These are phyloP conservation scores for Oxyscelio sp. DNA, from an alignment of 2,888 invertebrate genomes.

Conservation along the genomic window DNA sequence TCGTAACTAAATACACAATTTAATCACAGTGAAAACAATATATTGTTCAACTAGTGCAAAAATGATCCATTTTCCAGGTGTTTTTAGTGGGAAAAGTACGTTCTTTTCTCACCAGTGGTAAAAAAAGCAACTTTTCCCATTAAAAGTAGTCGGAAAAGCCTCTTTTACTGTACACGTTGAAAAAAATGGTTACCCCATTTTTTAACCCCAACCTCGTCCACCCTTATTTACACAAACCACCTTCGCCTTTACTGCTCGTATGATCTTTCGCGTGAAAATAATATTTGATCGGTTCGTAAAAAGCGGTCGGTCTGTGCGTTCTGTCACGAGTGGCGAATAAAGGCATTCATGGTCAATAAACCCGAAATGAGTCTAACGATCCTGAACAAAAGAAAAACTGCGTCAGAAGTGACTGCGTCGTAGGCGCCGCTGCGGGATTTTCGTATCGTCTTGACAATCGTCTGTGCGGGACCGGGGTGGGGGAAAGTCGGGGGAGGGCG, in stretches of 20 bases:
- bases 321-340: conserved; percentile 61
- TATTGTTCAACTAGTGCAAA: no score
- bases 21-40: no score
- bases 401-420: conserved; percentile 56
- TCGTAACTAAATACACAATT: no score
- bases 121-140: no score
- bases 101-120: no score
- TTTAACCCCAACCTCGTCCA: no score
- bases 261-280: conserved; percentile 4
- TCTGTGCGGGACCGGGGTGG: conserved; percentile 72
- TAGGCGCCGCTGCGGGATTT: conserved; percentile 77
- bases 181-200: no score
- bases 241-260: neutral
- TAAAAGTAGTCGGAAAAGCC: no score
- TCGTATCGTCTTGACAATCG: conserved; percentile 84
- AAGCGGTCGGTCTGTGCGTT: conserved; percentile 34
- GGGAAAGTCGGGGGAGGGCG: conserved; percentile 49
- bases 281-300: conserved; percentile 42
- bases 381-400: conserved; percentile 65
- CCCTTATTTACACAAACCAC: neutral
- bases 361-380: conserved; percentile 73
- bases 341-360: conserved; percentile 72
- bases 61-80: no score
- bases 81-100: no score
- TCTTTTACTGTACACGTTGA: no score